phyloP scores from a whole-genome alignment of 1,140 invertebrate species.

The Cydia amplana region DNA sequence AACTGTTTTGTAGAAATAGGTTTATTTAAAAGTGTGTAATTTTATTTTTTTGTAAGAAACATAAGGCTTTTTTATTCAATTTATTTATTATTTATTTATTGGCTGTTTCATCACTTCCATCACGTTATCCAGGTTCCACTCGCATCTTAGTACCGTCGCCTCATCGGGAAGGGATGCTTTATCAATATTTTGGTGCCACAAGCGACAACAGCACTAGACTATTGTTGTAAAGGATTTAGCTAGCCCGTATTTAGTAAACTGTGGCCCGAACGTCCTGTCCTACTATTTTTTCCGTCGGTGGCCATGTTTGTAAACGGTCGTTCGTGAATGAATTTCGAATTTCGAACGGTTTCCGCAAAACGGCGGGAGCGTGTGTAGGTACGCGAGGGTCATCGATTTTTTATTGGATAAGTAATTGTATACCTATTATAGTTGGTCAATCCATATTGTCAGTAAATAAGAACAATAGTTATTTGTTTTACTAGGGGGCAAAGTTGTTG shows the following conservation, averaged over 20 bases:
- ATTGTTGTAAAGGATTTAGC: slow-evolving; percentile 44
- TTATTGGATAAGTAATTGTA: too few relatives aligned
- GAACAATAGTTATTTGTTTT: too few relatives aligned
- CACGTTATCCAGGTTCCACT: not conserved
- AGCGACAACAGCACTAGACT: slow-evolving; percentile 16
- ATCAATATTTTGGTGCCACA: not conserved
- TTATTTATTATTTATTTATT: too few relatives aligned
- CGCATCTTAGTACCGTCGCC: not conserved
- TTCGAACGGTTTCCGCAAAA: slow-evolving; percentile 71
- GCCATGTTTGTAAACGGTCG: slow-evolving; percentile 74
- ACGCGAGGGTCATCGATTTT: not conserved
- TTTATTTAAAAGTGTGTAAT: too few relatives aligned
- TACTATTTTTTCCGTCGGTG: slow-evolving; percentile 70
- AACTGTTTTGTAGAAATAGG: too few relatives aligned
- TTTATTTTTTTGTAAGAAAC: too few relatives aligned
- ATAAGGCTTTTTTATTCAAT: too few relatives aligned
- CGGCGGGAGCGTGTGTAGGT: slow-evolving; percentile 51
- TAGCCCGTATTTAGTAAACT: slow-evolving; percentile 73
- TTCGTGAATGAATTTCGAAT: slow-evolving; percentile 76
- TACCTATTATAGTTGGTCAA: too few relatives aligned
- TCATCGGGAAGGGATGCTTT: slow-evolving; percentile 15
- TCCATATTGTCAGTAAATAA: too few relatives aligned
- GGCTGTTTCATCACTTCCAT: not conserved
- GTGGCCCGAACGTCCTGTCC: slow-evolving; percentile 60
- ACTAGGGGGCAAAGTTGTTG: too few relatives aligned